phyloP scores from a whole-genome alignment of 2,797 vertebrate species.

The Balearica regulorum region DNA sequence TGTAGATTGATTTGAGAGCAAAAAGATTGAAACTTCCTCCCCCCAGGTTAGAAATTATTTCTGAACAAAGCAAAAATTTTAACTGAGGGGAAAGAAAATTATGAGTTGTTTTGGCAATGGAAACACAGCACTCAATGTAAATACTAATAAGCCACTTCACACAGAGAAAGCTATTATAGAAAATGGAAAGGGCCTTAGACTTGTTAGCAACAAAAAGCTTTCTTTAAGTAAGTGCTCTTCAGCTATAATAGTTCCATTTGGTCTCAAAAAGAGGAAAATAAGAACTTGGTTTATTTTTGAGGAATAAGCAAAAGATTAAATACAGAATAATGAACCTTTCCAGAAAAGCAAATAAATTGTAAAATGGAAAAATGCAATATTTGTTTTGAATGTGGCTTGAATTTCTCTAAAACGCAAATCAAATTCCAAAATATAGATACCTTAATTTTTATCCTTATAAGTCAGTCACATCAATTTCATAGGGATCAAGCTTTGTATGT shows the following conservation, averaged over 20 bases:
- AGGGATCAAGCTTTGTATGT: background rate
- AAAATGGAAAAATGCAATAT: background rate
- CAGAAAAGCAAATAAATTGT: background rate
- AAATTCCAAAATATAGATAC: background rate
- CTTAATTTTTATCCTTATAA: background rate
- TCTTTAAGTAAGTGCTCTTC: background rate
- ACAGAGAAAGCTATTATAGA: background rate
- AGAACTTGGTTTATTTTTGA: background rate
- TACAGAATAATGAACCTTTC: background rate
- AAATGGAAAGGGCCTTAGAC: background rate
- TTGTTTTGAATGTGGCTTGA: background rate
- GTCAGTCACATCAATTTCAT: background rate
- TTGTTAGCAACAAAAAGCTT: background rate
- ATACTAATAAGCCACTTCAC: background rate
- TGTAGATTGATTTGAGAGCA: background rate
- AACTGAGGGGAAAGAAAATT: background rate
- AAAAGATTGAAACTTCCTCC: background rate
- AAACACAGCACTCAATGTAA: background rate
- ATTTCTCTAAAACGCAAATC: background rate
- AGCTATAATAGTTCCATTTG: background rate
- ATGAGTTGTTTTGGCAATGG: background rate
- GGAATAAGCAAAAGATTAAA: background rate
- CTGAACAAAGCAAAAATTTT: background rate
- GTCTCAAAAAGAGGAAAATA: background rate
- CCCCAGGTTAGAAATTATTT: background rate